These are phyloP conservation scores for Indicator indicator DNA, from an alignment of 2,113 vertebrate genomes.

Conservation along the genomic window DNA sequence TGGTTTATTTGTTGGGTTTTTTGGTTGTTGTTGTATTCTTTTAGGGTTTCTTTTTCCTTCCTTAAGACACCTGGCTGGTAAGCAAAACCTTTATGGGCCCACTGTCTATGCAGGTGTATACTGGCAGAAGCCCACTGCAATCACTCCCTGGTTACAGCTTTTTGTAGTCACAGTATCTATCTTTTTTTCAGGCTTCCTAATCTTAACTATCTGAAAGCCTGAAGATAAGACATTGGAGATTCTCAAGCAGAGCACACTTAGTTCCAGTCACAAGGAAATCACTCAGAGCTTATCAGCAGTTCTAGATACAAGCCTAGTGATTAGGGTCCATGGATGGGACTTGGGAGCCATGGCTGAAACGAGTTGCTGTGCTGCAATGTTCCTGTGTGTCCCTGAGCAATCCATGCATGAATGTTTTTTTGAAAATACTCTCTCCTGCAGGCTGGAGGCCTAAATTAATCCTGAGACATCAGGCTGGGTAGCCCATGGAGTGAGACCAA, in stretches of 20 bases:
- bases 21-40: neutral
- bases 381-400: neutral
- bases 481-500: neutral
- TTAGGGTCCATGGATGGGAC: neutral
- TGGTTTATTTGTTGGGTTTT: neutral
- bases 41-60: neutral
- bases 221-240: neutral
- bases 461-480: neutral
- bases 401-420: neutral
- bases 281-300: neutral
- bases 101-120: neutral
- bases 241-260: neutral
- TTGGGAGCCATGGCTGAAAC: neutral
- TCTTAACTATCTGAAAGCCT: neutral
- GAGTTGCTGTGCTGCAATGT: neutral
- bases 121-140: neutral
- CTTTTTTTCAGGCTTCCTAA: neutral
- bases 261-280: slow-evolving; percentile 7
- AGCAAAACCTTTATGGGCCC: neutral
- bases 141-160: neutral
- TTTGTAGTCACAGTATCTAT: neutral
- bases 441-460: neutral
- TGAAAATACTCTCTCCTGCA: neutral
- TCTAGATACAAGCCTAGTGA: neutral
- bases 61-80: neutral